Evolutionary conservation across 37 sponge, comb jelly and placozoan species (phyloP).

Genomic region (Haliclona indistincta): DNA sequence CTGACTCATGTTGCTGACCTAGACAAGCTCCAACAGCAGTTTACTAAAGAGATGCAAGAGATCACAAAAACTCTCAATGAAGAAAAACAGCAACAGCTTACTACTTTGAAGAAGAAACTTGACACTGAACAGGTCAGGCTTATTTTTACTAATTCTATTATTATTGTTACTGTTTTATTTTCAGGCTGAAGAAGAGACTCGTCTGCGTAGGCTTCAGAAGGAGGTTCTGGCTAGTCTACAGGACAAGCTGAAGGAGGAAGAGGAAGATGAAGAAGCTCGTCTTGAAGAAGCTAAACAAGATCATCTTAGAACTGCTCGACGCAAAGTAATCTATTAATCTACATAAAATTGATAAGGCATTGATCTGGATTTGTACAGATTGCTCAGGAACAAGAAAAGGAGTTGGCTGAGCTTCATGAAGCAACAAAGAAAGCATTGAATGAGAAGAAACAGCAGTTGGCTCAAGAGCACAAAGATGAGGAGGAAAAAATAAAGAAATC

Average conservation of each 20-base stretch:
- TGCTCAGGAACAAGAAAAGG: background rate
- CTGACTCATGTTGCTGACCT: conserved; percentile 33
- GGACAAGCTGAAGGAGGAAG: conserved; percentile 43
- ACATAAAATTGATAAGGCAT: background rate
- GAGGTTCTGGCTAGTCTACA: conserved; percentile 6
- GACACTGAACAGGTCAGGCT: background rate
- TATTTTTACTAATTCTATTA: too few species aligned
- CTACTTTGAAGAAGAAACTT: background rate
- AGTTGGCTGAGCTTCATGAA: background rate
- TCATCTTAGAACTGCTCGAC: conserved; percentile 39
- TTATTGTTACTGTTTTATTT: too few species aligned
- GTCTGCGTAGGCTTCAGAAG: too few species aligned
- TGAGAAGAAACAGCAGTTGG: background rate
- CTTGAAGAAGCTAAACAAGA: conserved; percentile 58
- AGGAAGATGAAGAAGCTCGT: conserved; percentile 71
- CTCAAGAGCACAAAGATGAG: too few species aligned
- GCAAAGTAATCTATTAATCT: conserved; percentile 41
- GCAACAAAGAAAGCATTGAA: background rate
- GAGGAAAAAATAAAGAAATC: too few species aligned
- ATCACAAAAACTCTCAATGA: background rate
- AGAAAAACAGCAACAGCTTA: background rate
- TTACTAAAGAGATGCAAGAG: background rate
- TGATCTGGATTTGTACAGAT: too few species aligned
- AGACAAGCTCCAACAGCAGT: conserved; percentile 5
- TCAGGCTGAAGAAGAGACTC: too few species aligned